Percentiles rank a stretch among this genome's conserved stretches.
Evolutionary conservation across 2,113 vertebrate species (phyloP).

Genomic region (Columba janthina): DNA sequence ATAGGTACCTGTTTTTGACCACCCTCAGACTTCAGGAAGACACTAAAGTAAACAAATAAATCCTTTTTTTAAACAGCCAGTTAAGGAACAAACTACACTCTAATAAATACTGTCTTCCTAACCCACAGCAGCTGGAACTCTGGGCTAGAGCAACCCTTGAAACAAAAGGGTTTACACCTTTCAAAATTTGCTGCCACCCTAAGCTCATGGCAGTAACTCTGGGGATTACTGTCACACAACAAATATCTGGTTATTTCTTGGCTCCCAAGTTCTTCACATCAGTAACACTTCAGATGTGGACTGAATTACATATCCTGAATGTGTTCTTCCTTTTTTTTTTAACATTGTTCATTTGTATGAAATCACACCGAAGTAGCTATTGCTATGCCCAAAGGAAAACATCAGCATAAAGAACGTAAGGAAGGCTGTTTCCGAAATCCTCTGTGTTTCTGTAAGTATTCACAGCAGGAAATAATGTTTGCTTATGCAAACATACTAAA

Average conservation of each 20-base stretch:
- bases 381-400: neutral
- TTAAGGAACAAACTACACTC: neutral
- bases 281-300: neutral
- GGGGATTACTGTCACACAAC: neutral
- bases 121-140: neutral
- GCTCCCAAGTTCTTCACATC: neutral
- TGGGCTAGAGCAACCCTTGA: neutral
- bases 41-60: neutral
- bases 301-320: neutral
- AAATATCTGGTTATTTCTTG: neutral
- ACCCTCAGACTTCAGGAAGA: neutral
- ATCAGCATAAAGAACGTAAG: neutral
- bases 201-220: neutral
- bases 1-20: neutral
- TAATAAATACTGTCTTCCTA: neutral
- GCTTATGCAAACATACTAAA: neutral
- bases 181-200: neutral
- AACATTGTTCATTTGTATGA: neutral
- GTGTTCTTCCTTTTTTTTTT: neutral
- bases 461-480: neutral
- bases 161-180: neutral
- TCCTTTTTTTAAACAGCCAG: neutral
- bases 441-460: neutral
- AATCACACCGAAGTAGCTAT: neutral
- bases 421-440: neutral